Evolutionary conservation across 2,113 vertebrate genomes (phyloP), one percentile per base, ranked within the genome.

Genomic region (Chloroceryle aenea): DNA sequence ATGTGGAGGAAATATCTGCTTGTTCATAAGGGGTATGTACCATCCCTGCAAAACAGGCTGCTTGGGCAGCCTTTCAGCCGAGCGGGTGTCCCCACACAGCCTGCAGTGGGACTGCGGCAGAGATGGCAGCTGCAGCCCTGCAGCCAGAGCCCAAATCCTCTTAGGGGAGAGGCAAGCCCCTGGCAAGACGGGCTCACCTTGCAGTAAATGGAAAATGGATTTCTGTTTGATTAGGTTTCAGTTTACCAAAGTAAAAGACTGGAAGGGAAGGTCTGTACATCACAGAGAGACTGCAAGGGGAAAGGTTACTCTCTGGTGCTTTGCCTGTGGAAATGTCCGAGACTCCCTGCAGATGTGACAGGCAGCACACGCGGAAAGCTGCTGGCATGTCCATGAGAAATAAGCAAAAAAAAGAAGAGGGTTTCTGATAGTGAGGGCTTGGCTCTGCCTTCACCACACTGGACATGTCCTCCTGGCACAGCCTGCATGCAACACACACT

Each of bases 1-100:
- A 11, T 2, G 16, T 2, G 13, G 9, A 42, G 32, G 58, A 9
- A 59, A 52, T n/a, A 21, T 19, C 40, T 59, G n/a, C 18, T 3
- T 7, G 22, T 4, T 66, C 3, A 4, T 29, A 6, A 36, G 25
- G 67, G 32, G 40, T 17, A 55, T 10, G 50, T 52, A 8, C 40
- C 32, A 16, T 23, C 47, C 40, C 17, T 1, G 7, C 6, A 16
- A 42, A 32, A 45, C 29, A 25, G 29, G 45, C 30, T 53, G 22
- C 40, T 1, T 10, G 34, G 72, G 62, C 36, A 75, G 74, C 32
- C 34, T 7, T 9, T 14, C 23, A 36, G 36, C 59, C 0, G 3
- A 8, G 15, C 1, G 0, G 10, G 36, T 1, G 15, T 45, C 61
- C 45, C 68, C 0, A 0, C 0, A 14, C 3, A 7, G 55, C 21